Evolutionary conservation across 2,113 vertebrate genomes (phyloP), one percentile per base, ranked within the genome.

Genomic region (Lethenteron camtschaticum): DNA sequence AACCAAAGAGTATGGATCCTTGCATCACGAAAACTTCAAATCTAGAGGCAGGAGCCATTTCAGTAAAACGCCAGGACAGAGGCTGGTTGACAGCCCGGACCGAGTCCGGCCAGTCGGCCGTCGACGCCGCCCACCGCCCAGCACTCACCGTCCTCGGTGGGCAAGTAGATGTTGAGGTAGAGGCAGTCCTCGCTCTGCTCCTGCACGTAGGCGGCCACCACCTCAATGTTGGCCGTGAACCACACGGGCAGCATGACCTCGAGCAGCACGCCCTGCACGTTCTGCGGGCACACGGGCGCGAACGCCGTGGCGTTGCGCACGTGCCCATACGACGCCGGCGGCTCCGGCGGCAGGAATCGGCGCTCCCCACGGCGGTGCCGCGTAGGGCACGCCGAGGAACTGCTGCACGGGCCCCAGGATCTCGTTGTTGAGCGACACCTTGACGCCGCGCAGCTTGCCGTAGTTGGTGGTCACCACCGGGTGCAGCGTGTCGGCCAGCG

Each of bases 121-220:
- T 3, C 41, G 41, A 6, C 20, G 41, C 41, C 41, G 41, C 41
- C 41, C 41, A 4, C 41, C 41, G 41, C 41, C 60, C 10, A 10
- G 10, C 60, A 97, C 95, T 99, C 88, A 99, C 95, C 95, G 87
- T 99, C 92, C 87, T 99, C 95, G 1, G 95, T 99, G 73, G 92
- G 95, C 71, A 99, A 90, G 68, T 99, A 99, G 78, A 99, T 95
- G 81, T 99, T 99, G 76, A 99, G 78, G 78, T 88, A 99, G 68
- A 99, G 85, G 80, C 95, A 99, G 78, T 99, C 95, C 82, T 99
- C 95, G 57, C 87, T 99, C 85, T 99, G 95, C 72, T 99, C 95
- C 82, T 96, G 95, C 20, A 99, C 88, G 8, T 89, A 97, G 4
- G 88, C 83, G 12, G 92, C 89, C 77, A 96, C 88, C 77, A 96